Percentiles rank a stretch among this genome's conserved stretches.
These are phyloP conservation scores for Ceratina australensis DNA, from an alignment of 1,140 invertebrate genomes.

Conservation along the genomic window DNA sequence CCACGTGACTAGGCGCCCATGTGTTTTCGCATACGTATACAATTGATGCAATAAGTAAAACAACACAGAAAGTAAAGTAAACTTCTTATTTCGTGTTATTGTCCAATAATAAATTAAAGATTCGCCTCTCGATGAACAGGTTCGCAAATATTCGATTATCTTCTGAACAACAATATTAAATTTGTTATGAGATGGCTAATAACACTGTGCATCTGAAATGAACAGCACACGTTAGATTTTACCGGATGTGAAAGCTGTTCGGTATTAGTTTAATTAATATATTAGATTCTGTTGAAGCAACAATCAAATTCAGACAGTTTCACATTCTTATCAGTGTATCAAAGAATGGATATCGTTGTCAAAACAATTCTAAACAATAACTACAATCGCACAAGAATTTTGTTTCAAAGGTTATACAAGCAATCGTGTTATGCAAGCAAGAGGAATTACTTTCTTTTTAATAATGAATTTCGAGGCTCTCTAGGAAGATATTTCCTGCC, in stretches of 20 bases:
- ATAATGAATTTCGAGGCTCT: neutral
- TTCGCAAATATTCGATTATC: too few relatives aligned
- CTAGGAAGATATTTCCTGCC: neutral
- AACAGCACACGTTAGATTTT: too few relatives aligned
- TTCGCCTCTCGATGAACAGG: too few relatives aligned
- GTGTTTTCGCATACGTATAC: too few relatives aligned
- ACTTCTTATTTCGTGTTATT: too few relatives aligned
- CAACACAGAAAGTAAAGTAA: neutral
- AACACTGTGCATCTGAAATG: too few relatives aligned
- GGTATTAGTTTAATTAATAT: too few relatives aligned
- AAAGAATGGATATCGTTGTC: neutral
- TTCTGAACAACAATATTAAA: too few relatives aligned
- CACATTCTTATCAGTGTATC: neutral
- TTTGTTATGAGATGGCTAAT: too few relatives aligned
- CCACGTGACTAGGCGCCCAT: too few relatives aligned
- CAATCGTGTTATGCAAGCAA: neutral
- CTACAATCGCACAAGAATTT: too few relatives aligned
- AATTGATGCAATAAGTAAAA: neutral
- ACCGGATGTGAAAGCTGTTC: neutral
- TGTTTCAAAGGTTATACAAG: constrained; percentile 20
- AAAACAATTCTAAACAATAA: neutral
- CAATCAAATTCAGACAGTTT: neutral
- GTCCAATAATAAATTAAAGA: too few relatives aligned
- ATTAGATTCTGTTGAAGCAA: neutral
- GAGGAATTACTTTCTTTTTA: neutral